Evolutionary conservation across 2,113 vertebrate genomes (phyloP).

Genomic region (Tachysurus vachellii): DNA sequence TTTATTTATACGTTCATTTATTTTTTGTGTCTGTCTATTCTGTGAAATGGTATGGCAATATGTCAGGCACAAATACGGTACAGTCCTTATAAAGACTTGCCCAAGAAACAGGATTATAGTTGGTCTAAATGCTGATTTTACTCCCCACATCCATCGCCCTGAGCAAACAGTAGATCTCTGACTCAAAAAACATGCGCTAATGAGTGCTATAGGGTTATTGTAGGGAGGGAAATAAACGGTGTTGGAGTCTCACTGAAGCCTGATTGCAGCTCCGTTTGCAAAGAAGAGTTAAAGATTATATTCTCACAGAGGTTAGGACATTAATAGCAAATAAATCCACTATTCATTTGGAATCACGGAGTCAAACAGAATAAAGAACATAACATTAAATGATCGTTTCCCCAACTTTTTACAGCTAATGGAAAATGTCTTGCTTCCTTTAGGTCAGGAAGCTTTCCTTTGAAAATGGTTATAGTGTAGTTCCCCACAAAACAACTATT

Average conservation of each 20-base stretch:
- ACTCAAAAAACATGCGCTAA: background rate
- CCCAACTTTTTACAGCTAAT: background rate
- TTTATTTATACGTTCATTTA: background rate
- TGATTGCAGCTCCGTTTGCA: background rate
- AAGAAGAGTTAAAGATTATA: background rate
- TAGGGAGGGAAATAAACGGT: background rate
- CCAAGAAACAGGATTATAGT: background rate
- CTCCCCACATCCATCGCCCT: background rate
- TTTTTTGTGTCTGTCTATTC: too few species aligned
- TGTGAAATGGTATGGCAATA: too few species aligned
- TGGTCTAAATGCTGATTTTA: background rate
- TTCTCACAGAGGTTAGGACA: background rate
- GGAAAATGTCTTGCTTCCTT: background rate
- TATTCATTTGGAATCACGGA: background rate
- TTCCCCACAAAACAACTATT: too few species aligned
- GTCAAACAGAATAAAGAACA: too few species aligned
- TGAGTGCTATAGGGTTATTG: background rate
- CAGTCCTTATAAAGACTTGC: background rate
- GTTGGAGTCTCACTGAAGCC: background rate
- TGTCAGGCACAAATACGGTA: background rate
- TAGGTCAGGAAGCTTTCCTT: background rate
- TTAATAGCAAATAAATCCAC: background rate
- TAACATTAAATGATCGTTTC: background rate
- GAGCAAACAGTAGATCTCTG: background rate
- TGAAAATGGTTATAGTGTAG: background rate